Percentiles rank a stretch among this genome's conserved stretches.
These are phyloP conservation scores for Metaphire vulgaris DNA, from an alignment of 1,140 invertebrate genomes.

Conservation along the genomic window DNA sequence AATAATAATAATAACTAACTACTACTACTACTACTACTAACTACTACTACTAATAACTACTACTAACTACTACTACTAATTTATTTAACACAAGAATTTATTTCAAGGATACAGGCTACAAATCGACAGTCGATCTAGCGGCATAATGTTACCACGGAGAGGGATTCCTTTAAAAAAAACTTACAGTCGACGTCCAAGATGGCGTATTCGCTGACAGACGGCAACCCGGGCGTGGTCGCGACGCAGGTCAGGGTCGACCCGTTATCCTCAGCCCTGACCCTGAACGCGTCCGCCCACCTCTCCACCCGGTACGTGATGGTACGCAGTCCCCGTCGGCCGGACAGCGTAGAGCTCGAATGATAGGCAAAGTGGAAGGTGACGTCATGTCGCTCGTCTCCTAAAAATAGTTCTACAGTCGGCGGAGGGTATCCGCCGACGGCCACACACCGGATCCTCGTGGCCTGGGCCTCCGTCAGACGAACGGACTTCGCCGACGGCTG, in stretches of 20 bases:
- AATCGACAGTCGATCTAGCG: too few relatives aligned
- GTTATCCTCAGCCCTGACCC: background rate
- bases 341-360: background rate
- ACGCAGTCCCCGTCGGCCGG: constrained; percentile 17
- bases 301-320: constrained; percentile 17
- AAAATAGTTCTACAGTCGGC: constrained; percentile 15
- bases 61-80: too few relatives aligned
- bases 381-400: constrained; percentile 13
- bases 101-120: too few relatives aligned
- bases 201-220: background rate
- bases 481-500: background rate
- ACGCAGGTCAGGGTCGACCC: background rate
- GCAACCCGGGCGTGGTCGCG: background rate
- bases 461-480: background rate
- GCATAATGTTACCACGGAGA: too few relatives aligned
- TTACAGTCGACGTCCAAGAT: background rate
- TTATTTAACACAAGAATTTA: too few relatives aligned
- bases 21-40: too few relatives aligned
- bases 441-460: constrained; percentile 7
- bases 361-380: constrained; percentile 22
- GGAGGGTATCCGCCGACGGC: constrained; percentile 26
- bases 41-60: too few relatives aligned
- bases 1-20: too few relatives aligned
- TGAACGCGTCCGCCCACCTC: constrained; percentile 14
- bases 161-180: too few relatives aligned